Conservation (phyloP, 2,888 invertebrate species). For the Xanthorhoe designata region DNA sequence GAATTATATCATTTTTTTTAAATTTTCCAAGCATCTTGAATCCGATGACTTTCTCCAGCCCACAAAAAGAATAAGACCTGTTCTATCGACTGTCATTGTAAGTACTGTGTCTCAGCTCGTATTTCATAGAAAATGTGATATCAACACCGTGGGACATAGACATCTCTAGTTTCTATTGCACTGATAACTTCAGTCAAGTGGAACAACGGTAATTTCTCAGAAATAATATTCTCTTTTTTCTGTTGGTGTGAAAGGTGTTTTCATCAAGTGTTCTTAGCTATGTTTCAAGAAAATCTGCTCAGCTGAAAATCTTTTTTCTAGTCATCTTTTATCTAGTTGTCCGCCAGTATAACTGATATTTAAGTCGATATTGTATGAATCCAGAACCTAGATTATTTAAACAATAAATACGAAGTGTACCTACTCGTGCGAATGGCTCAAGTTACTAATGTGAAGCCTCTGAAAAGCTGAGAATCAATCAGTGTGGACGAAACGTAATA, state of each 20-base stretch:
- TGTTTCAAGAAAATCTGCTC: not conserved
- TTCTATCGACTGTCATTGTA: slow-evolving; percentile 59
- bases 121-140: slow-evolving; percentile 38
- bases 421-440: slow-evolving; percentile 2
- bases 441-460: slow-evolving; percentile 12
- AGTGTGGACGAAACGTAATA: not conserved
- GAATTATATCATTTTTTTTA: not conserved
- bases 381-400: not conserved
- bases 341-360: too few relatives aligned
- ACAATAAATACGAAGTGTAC: not conserved
- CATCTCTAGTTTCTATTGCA: slow-evolving; percentile 27
- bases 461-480: slow-evolving; percentile 11
- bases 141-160: slow-evolving; percentile 37
- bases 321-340: too few relatives aligned
- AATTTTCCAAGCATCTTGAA: slow-evolving; percentile 21
- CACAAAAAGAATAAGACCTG: slow-evolving; percentile 61
- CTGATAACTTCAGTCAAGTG: slow-evolving; percentile 18
- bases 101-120: slow-evolving; percentile 13
- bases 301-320: not conserved
- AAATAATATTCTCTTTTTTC: slow-evolving; percentile 3
- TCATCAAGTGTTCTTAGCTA: too few relatives aligned
- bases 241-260: too few relatives aligned
- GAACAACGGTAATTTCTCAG: slow-evolving; percentile 11
- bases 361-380: too few relatives aligned
- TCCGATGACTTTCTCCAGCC: slow-evolving; percentile 67